Evolutionary conservation across 2,113 vertebrate species (phyloP).

Genomic region (Corvus cornix): DNA sequence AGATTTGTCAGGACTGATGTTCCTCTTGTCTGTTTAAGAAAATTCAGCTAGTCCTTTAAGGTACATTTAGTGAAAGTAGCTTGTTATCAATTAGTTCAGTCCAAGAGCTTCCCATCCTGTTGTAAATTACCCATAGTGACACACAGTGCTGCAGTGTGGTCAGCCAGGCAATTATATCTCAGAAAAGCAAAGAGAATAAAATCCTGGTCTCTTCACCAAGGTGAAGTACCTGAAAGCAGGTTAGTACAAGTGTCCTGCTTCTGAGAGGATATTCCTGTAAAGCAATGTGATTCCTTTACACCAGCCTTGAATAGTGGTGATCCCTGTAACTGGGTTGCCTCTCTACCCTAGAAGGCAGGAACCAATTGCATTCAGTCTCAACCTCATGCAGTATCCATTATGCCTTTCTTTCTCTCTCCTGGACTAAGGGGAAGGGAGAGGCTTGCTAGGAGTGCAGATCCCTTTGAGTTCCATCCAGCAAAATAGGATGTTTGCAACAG

Average conservation of each 20-base stretch:
- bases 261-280: not conserved
- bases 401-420: not conserved
- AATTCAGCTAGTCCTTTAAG: not conserved
- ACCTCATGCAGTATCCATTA: not conserved
- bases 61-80: not conserved
- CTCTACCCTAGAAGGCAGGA: not conserved
- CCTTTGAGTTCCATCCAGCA: not conserved
- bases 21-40: not conserved
- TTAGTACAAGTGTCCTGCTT: not conserved
- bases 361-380: not conserved
- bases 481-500: not conserved
- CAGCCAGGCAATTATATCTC: not conserved
- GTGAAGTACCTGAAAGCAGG: not conserved
- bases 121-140: not conserved
- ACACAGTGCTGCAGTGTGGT: not conserved
- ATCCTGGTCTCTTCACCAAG: not conserved
- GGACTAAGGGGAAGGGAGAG: not conserved
- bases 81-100: not conserved
- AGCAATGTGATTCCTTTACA: not conserved
- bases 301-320: not conserved
- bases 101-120: not conserved
- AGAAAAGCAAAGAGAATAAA: not conserved
- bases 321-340: not conserved
- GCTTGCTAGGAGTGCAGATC: not conserved
- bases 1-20: not conserved